These are phyloP conservation scores for Drosophila ustulata DNA, from an alignment of 2,888 invertebrate genomes.

Conservation along the genomic window DNA sequence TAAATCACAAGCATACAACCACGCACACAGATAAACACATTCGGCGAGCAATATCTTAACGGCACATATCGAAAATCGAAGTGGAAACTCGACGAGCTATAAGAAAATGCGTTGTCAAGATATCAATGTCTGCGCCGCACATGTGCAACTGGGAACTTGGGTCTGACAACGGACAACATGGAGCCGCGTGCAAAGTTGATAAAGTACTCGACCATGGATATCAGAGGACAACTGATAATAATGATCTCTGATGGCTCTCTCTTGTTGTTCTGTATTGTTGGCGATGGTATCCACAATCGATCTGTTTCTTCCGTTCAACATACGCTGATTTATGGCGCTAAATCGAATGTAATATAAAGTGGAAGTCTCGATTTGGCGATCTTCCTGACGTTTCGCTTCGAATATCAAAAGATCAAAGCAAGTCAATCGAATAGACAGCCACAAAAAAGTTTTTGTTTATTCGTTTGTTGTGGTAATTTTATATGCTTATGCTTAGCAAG, in stretches of 20 bases:
- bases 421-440: slow-evolving; percentile 35
- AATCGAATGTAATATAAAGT: slow-evolving; percentile 42
- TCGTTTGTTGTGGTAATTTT: slow-evolving; percentile 49
- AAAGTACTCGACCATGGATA: slow-evolving; percentile 29
- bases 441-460: slow-evolving; percentile 15
- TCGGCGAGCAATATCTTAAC: slow-evolving; percentile 35
- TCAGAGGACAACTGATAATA: slow-evolving; percentile 38
- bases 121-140: slow-evolving; percentile 63
- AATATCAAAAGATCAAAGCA: slow-evolving; percentile 62
- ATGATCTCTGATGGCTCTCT: slow-evolving; percentile 34
- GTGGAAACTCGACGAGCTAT: slow-evolving; percentile 49
- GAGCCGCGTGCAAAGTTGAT: slow-evolving; percentile 6
- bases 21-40: slow-evolving; percentile 13
- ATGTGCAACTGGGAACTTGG: slow-evolving; percentile 50
- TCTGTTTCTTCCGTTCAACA: slow-evolving; percentile 50
- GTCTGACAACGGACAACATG: slow-evolving; percentile 15
- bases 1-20: slow-evolving; percentile 76
- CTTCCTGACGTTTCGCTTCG: slow-evolving; percentile 7
- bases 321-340: slow-evolving; percentile 64
- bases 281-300: slow-evolving; percentile 55
- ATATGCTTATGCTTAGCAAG: slow-evolving; percentile 52
- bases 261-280: slow-evolving; percentile 20
- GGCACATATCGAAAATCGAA: slow-evolving; percentile 70
- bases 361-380: slow-evolving; percentile 26
- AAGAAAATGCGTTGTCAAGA: slow-evolving; percentile 65